Conservation (phyloP, 2,888 invertebrate genomes). For the Drosophila testacea region DNA sequence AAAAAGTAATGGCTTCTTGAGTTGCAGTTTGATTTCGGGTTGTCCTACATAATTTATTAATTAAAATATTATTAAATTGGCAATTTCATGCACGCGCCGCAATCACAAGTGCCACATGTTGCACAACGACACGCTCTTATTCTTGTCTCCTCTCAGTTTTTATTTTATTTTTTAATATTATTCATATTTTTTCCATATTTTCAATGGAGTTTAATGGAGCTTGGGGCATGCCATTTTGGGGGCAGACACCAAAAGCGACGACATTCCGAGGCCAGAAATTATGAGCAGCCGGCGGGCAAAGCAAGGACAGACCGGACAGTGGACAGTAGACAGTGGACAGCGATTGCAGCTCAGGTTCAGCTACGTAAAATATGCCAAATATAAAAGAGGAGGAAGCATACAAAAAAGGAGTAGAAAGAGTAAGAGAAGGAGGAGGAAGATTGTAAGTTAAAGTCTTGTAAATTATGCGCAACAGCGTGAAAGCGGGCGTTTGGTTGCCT, state of each 20-base stretch:
- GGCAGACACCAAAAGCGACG: conserved; percentile 56
- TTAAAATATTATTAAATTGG: conserved; percentile 47
- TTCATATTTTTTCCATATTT: conserved; percentile 29
- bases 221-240: conserved; percentile 55
- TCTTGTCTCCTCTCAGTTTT: background rate
- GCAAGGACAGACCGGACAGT: conserved; percentile 14
- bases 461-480: conserved; percentile 69
- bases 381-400: conserved; percentile 4
- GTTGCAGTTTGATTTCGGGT: conserved; percentile 33
- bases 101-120: conserved; percentile 61
- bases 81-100: conserved; percentile 52
- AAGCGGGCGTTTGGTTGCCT: conserved; percentile 69
- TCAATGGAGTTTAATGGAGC: conserved; percentile 11
- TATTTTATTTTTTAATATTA: conserved; percentile 1
- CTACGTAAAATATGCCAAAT: conserved; percentile 64
- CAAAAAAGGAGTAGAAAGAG: background rate
- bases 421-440: conserved; percentile 7
- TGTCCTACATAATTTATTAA: conserved; percentile 58
- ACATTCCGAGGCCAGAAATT: conserved; percentile 67
- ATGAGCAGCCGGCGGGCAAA: conserved; percentile 47
- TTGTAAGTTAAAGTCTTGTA: conserved; percentile 35
- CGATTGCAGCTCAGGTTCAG: conserved; percentile 52
- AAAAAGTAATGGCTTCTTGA: conserved; percentile 23
- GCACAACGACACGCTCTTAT: conserved; percentile 43
- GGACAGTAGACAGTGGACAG: background rate